Conservation (phyloP, 2,797 vertebrate genomes). For the Gymnoscopelus microlampas region DNA sequence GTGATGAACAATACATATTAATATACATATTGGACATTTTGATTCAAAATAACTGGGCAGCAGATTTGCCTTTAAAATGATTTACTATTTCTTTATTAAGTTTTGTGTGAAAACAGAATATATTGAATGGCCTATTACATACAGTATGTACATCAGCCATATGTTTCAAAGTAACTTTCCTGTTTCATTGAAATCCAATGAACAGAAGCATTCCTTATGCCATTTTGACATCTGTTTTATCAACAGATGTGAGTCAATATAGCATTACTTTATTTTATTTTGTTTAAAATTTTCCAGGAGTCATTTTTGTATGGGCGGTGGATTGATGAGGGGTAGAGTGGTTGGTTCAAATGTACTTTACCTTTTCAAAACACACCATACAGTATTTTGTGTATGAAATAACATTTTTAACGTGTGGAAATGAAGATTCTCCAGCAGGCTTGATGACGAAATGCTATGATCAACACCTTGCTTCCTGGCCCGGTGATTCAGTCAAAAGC, state of each 20-base stretch:
- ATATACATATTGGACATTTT: constrained; percentile 6
- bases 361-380: constrained; percentile 10
- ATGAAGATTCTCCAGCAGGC: neutral
- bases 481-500: too few relatives aligned
- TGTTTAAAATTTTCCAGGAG: constrained; percentile 23
- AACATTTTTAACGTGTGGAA: neutral
- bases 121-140: neutral
- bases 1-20: neutral
- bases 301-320: neutral
- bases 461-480: too few relatives aligned
- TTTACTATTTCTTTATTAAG: constrained; percentile 4
- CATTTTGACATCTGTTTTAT: constrained; percentile 65
- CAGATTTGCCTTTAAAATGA: neutral
- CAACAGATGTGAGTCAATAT: constrained; percentile 47
- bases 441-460: too few relatives aligned
- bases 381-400: constrained; percentile 11
- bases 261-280: constrained; percentile 28
- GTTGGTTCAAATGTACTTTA: constrained; percentile 7
- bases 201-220: constrained; percentile 82
- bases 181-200: constrained; percentile 66
- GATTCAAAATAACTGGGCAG: neutral
- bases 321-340: neutral
- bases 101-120: constrained; percentile 12
- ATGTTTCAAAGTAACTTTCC: constrained; percentile 40
- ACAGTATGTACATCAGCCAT: constrained; percentile 3